Percentiles rank a stretch among this genome's conserved stretches.
Conservation (phyloP, 2,113 vertebrate species). For the Progne subis region DNA sequence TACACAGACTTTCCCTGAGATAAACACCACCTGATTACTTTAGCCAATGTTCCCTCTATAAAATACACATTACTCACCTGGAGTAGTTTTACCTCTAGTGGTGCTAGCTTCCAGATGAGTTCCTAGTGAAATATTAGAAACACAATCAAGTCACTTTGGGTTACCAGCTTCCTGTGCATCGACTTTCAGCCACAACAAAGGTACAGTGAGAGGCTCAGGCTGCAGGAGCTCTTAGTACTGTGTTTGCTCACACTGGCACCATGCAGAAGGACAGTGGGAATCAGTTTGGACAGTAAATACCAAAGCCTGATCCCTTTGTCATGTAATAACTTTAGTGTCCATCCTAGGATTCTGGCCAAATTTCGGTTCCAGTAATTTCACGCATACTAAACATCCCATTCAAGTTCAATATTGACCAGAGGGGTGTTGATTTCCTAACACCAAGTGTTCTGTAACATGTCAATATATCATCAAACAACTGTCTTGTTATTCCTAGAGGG, state of each 20-base stretch:
- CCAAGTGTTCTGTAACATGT: neutral
- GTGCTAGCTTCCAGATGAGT: neutral
- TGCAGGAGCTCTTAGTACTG: neutral
- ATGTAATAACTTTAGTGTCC: neutral
- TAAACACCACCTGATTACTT: neutral
- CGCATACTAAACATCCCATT: neutral
- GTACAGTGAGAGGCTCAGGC: neutral
- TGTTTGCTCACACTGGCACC: neutral
- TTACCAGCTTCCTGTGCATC: neutral
- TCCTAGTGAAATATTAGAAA: neutral
- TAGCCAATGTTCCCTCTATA: neutral
- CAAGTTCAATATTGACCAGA: neutral
- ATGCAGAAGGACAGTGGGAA: neutral
- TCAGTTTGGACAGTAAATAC: neutral
- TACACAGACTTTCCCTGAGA: neutral
- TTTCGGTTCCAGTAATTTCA: neutral
- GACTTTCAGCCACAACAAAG: neutral
- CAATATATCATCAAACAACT: neutral
- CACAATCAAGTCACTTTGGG: neutral
- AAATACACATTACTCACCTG: neutral
- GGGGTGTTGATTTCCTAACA: neutral
- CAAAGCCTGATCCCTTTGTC: neutral
- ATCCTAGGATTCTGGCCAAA: neutral
- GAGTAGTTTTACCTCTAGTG: neutral
- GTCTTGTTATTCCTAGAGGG: neutral